These are phyloP conservation scores for Drosophila obscura DNA, from an alignment of 1,140 invertebrate genomes.

Conservation along the genomic window DNA sequence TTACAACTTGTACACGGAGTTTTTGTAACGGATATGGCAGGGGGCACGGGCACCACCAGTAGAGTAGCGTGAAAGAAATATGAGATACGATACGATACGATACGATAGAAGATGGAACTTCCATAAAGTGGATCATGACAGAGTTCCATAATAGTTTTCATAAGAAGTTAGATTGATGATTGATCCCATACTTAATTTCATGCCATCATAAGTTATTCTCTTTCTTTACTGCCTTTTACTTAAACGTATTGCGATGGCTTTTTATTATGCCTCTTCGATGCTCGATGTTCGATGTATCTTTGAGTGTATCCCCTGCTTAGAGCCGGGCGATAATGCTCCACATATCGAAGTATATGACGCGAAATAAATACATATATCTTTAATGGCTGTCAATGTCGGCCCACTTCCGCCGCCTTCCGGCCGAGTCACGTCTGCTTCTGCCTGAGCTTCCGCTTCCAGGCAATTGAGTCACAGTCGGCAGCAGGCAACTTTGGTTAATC, in stretches of 20 bases:
- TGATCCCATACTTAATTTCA: too few species aligned
- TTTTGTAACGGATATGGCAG: constrained; percentile 27
- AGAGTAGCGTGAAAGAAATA: neutral
- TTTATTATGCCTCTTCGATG: constrained; percentile 3
- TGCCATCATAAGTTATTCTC: too few species aligned
- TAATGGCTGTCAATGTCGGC: constrained; percentile 30
- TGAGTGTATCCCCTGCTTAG: constrained; percentile 10
- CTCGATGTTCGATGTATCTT: constrained; percentile 4
- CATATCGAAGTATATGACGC: constrained; percentile 34
- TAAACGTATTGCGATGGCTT: neutral
- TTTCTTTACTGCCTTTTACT: too few species aligned
- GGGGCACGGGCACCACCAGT: neutral
- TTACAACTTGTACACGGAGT: constrained; percentile 40
- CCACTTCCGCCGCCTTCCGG: constrained; percentile 12
- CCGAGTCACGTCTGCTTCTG: constrained; percentile 13
- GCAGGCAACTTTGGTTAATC: constrained; percentile 24
- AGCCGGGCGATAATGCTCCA: constrained; percentile 34
- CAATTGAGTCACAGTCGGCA: constrained; percentile 23
- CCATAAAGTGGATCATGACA: neutral
- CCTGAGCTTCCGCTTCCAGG: constrained; percentile 22
- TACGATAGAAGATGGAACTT: constrained; percentile 1
- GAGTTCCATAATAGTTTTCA: too few species aligned
- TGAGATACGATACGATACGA: constrained; percentile 8
- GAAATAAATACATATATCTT: constrained; percentile 45
- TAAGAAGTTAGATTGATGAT: too few species aligned